A percentile compares a stretch with the other conserved stretches of the same genome.
These are phyloP conservation scores for Rhogogaster chlorosoma DNA, from an alignment of 2,888 invertebrate genomes.

Conservation along the genomic window DNA sequence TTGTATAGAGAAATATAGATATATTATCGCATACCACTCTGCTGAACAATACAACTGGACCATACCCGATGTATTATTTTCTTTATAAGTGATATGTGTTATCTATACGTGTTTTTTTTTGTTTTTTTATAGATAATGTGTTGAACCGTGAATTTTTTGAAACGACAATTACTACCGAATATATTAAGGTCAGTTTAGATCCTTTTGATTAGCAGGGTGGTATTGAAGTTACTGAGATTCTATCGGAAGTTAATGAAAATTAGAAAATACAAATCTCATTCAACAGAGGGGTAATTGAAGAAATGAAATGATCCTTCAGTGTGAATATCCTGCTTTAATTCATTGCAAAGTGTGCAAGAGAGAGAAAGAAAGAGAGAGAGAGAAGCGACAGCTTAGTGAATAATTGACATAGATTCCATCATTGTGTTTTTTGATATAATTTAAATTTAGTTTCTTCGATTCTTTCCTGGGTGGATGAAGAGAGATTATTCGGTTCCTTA, in stretches of 20 bases:
- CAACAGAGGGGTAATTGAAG: background rate
- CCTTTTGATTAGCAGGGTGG: slow-evolving; percentile 33
- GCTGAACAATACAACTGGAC: background rate
- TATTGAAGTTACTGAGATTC: slow-evolving; percentile 35
- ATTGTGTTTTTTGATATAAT: background rate
- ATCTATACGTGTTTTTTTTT: background rate
- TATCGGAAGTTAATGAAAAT: slow-evolving; percentile 19
- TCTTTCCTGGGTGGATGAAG: background rate
- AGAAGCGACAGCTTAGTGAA: no score
- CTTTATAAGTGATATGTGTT: background rate
- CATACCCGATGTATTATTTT: background rate
- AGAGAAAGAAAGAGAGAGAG: background rate
- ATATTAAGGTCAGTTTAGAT: background rate
- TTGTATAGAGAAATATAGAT: slow-evolving; percentile 72
- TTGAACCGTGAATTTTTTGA: background rate
- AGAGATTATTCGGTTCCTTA: background rate
- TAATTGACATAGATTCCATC: background rate
- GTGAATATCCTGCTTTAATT: background rate
- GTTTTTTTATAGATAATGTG: background rate
- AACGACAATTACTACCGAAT: background rate
- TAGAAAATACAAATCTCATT: background rate
- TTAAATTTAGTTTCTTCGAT: background rate
- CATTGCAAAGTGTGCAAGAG: background rate
- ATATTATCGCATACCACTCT: slow-evolving; percentile 38
- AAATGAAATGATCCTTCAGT: background rate